These are phyloP conservation scores for Dasyprocta punctata DNA, from an alignment of 2,113 vertebrate genomes.

Conservation along the genomic window DNA sequence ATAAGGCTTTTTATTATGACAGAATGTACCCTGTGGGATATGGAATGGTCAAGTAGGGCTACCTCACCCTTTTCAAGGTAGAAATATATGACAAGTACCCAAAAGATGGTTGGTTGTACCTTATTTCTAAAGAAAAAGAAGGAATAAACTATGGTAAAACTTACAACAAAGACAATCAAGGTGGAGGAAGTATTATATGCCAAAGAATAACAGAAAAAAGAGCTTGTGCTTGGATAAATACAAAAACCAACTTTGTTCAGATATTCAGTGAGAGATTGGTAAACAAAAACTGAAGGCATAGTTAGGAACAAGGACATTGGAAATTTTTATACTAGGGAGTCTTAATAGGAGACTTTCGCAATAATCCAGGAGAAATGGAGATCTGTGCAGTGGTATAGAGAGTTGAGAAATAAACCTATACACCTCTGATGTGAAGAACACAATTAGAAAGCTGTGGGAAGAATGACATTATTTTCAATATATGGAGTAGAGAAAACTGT, in stretches of 20 bases:
- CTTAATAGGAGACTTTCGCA: not conserved
- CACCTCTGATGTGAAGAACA: not conserved
- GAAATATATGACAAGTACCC: not conserved
- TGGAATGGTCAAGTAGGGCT: not conserved
- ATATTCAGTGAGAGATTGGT: not conserved
- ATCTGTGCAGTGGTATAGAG: not conserved
- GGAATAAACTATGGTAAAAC: not conserved
- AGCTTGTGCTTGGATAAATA: not conserved
- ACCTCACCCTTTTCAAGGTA: not conserved
- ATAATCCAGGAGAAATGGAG: not conserved
- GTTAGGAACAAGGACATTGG: not conserved
- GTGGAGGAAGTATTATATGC: not conserved
- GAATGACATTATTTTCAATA: not conserved
- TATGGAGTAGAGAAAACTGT: not conserved
- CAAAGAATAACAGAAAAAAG: not conserved
- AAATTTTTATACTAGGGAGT: not conserved
- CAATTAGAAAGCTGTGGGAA: not conserved
- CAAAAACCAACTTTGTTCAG: not conserved
- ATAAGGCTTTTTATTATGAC: constrained; percentile 11
- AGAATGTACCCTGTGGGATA: not conserved
- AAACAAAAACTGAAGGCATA: constrained; percentile 10
- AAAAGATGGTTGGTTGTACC: not conserved
- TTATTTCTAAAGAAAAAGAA: constrained; percentile 10
- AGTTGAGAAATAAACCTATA: not conserved
- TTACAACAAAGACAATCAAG: not conserved